Percentiles rank a stretch among this genome's conserved stretches.
Conservation (phyloP, 2,797 vertebrate genomes). For the Merluccius polli region DNA sequence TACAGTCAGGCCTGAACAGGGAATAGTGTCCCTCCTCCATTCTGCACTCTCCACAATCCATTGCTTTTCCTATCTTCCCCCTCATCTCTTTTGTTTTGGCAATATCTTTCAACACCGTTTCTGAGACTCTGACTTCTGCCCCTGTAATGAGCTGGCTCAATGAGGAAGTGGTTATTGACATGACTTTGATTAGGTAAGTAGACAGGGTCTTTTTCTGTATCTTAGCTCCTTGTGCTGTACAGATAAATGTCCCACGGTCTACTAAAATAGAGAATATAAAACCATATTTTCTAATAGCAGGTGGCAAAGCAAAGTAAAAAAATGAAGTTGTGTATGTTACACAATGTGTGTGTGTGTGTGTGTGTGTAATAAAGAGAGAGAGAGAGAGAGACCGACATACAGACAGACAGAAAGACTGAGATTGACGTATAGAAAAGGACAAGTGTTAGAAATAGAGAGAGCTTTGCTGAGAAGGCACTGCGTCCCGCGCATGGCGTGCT, state of each 20-base stretch:
- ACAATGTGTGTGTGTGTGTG: no score
- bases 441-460: background rate
- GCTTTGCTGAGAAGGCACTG: background rate
- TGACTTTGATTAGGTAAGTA: background rate
- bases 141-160: background rate
- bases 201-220: no score
- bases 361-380: background rate
- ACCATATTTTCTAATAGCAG: no score
- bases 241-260: no score
- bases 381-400: background rate
- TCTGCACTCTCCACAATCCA: no score
- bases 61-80: background rate
- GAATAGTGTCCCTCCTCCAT: background rate
- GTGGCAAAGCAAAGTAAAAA: background rate
- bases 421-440: background rate
- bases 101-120: background rate
- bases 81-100: background rate
- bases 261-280: no score
- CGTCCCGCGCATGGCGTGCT: no score
- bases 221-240: no score
- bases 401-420: background rate
- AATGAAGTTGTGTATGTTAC: background rate
- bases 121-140: background rate
- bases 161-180: constrained; percentile 1
- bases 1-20: background rate